A percentile compares a stretch with the other conserved stretches of the same genome.
These are phyloP conservation scores for Oceanodroma tethys DNA, from an alignment of 2,113 vertebrate species.

Conservation along the genomic window DNA sequence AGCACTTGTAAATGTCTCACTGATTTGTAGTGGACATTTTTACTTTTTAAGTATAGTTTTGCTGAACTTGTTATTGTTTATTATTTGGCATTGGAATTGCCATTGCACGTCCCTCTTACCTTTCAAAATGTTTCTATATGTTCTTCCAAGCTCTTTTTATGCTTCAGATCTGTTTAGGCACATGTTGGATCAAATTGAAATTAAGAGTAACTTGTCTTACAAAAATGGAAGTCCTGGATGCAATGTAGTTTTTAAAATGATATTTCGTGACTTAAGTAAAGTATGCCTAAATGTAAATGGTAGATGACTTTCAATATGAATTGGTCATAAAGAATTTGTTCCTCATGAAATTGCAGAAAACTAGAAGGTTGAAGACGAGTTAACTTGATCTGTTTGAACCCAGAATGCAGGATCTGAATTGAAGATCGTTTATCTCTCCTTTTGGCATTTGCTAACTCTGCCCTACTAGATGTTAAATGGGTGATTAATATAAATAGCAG, in stretches of 20 bases:
- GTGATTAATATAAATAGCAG: conserved; percentile 75
- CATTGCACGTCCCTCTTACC: not conserved
- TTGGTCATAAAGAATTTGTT: not conserved
- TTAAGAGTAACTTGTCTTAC: not conserved
- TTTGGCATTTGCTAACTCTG: conserved; percentile 64
- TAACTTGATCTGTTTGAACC: not conserved
- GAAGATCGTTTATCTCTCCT: not conserved
- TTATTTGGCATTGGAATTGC: not conserved
- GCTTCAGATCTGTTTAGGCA: not conserved
- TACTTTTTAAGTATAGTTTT: not conserved
- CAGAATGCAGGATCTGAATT: not conserved
- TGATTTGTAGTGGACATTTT: not conserved
- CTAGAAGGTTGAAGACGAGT: not conserved
- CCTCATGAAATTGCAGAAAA: not conserved
- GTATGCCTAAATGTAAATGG: not conserved
- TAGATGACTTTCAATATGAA: not conserved
- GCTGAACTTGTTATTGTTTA: not conserved
- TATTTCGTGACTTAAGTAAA: not conserved
- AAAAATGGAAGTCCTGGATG: not conserved
- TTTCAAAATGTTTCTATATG: accelerated
- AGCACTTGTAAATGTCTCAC: not conserved
- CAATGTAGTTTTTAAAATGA: not conserved
- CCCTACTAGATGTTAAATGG: conserved; percentile 65
- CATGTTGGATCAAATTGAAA: not conserved
- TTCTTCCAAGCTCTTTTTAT: not conserved